Conservation (phyloP, 2,113 vertebrate genomes). For the Zosterops japonicus region DNA sequence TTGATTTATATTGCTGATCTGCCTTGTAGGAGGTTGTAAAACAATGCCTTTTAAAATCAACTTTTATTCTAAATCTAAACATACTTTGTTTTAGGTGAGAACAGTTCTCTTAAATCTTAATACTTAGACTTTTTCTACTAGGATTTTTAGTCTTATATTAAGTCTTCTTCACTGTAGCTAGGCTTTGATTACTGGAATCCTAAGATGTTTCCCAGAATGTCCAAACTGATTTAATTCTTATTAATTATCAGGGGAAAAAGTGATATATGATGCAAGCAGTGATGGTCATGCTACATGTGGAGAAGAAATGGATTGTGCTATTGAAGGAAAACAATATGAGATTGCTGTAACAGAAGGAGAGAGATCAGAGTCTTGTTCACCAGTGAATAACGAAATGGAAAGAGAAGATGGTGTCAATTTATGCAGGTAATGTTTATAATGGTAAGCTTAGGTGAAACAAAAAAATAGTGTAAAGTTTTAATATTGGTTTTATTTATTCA, state of each 20-base stretch:
- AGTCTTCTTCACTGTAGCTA: background rate
- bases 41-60: background rate
- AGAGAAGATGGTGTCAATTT: background rate
- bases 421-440: conserved; percentile 61
- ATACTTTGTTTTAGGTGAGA: background rate
- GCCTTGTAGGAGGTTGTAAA: background rate
- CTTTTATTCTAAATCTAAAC: background rate
- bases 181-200: background rate
- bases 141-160: background rate
- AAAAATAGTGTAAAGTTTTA: background rate
- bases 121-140: background rate
- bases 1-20: background rate
- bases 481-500: background rate
- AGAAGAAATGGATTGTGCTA: background rate
- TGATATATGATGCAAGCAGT: background rate
- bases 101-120: background rate
- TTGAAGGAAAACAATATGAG: background rate
- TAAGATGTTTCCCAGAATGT: background rate
- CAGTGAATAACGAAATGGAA: background rate
- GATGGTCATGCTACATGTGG: background rate
- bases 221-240: background rate
- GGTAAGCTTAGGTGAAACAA: background rate
- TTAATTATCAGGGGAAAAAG: conserved; percentile 50
- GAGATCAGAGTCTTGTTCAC: background rate
- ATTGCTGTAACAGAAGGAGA: background rate